These are phyloP conservation scores for Ochotona princeps DNA, from an alignment of 2,113 vertebrate species.

Conservation along the genomic window DNA sequence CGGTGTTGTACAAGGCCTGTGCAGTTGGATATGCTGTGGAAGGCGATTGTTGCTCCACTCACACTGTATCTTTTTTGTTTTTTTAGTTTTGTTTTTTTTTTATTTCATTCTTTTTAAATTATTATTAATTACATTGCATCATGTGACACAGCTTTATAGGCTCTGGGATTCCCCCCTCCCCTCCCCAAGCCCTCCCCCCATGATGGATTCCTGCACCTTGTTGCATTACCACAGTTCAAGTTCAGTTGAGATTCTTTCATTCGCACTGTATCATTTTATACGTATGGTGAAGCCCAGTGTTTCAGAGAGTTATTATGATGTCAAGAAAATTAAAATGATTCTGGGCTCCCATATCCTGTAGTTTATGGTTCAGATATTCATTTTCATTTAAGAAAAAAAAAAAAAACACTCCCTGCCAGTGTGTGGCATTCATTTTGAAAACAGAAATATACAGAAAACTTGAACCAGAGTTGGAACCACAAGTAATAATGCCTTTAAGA, in stretches of 20 bases:
- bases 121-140: too few relatives aligned
- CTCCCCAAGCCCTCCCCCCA: too few relatives aligned
- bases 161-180: too few relatives aligned
- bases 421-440: background rate
- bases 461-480: accelerated
- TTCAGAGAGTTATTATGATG: background rate
- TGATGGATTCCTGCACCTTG: too few relatives aligned
- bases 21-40: too few relatives aligned
- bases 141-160: too few relatives aligned
- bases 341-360: background rate
- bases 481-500: background rate
- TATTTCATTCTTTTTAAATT: too few relatives aligned
- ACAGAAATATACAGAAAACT: background rate
- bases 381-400: background rate
- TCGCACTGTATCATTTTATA: background rate
- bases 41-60: background rate
- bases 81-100: too few relatives aligned
- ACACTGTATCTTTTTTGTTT: too few relatives aligned
- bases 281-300: background rate
- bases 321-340: constrained; percentile 9
- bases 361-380: background rate
- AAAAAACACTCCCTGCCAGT: background rate
- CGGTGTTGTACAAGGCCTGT: background rate
- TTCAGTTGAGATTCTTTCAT: too few relatives aligned
- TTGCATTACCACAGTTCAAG: too few relatives aligned